phyloP scores from a whole-genome alignment of 2,797 vertebrate species.

The Mormyrops attenuatus region DNA sequence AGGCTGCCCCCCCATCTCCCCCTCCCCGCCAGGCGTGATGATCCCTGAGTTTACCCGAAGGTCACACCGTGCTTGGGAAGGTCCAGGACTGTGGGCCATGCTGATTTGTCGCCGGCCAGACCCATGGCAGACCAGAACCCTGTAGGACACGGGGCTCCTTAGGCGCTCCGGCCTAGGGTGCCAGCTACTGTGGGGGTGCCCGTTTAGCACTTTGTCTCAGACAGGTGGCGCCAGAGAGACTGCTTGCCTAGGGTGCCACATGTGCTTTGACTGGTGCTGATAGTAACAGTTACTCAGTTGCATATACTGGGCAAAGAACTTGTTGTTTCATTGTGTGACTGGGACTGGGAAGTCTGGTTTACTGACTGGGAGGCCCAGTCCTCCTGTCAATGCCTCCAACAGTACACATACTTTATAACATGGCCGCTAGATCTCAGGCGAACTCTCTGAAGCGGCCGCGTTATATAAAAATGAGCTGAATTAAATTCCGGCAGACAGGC shows the following conservation, averaged over 20 bases:
- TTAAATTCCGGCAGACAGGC: background rate
- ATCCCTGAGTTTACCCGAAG: conserved; percentile 47
- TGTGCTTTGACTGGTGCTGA: background rate
- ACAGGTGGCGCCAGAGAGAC: background rate
- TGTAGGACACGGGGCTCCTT: background rate
- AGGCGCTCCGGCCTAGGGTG: background rate
- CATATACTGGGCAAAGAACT: background rate
- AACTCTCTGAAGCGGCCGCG: background rate
- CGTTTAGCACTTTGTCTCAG: background rate
- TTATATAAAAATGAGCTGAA: background rate
- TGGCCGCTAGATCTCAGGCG: background rate
- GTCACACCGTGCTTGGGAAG: conserved; percentile 43
- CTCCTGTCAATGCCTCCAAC: background rate
- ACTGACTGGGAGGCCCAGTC: background rate
- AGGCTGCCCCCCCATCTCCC: conserved; percentile 7
- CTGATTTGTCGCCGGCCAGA: background rate
- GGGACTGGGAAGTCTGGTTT: background rate
- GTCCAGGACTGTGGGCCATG: background rate
- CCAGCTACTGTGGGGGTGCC: background rate
- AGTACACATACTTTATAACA: background rate
- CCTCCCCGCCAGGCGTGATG: conserved; percentile 54
- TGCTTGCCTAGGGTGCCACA: background rate
- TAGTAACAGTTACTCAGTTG: background rate
- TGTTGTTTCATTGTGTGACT: background rate
- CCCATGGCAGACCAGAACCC: background rate